Evolutionary conservation across 2,888 invertebrate genomes (phyloP), one percentile per base, ranked within the genome.

Genomic region (Harpalus rubripes): DNA sequence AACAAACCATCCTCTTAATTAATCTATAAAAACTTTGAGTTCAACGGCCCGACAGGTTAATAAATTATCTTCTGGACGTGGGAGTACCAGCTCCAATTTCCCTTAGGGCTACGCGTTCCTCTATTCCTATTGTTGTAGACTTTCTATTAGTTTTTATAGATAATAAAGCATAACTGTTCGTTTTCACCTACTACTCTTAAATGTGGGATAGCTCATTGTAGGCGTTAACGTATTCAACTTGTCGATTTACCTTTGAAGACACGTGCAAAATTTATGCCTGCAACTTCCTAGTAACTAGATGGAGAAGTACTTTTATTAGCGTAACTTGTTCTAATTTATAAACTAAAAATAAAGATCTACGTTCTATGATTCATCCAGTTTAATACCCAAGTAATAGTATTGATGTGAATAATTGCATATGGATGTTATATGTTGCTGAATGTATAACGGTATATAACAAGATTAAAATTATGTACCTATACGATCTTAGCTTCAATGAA

Each of bases 71-170:
- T 26, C 16, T 18, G 8, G 63, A 63, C 63, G 63, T 63, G 63
- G 63, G 63, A 63, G 63, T 63, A 63, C 22, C 59, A 59, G 59
- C 59, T 22, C 63, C 26, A 63, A 63, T 63, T 63, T 63, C 10
- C 63, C 63, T 63, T 26, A 63, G 63, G 63, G 59, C 59, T 18
- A 61, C 16, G 56, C 56, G 15, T 18, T 22, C 22, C 22, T 22
- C 63, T 12, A 22, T 63, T 63, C 12, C 63, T 22, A 63, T 63
- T 63, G 63, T 63, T 63, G 63, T 63, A 63, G 32, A 32, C 63
- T 63, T 63, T 63, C 63, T 63, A 63, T 63, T 63, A 63, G 63
- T 63, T 63, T 16, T 61, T 63, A 63, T 63, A 63, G 63, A 63
- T 63, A 63, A 63, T 63, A 63, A 63, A 26, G 63, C 22, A 63